Evolutionary conservation across 2,113 vertebrate genomes (phyloP), one percentile per base, ranked within the genome.

Genomic region (Dendropsophus ebraccatus): DNA sequence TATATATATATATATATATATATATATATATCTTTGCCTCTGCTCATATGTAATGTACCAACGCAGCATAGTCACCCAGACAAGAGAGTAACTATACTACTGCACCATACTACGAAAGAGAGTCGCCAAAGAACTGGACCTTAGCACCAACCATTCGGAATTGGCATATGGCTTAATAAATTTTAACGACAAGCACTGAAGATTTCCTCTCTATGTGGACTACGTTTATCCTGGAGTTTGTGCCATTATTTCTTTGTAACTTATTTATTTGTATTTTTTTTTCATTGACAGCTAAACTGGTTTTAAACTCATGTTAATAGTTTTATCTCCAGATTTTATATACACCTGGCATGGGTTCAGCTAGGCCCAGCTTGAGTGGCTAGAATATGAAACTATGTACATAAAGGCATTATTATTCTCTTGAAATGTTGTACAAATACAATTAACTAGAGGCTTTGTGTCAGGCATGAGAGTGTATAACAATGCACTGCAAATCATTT

Each of bases 121-220:
- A 17, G 74, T 41, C 10, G n/a, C 50, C 16, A 28, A 30, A 25
- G 7, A 49, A 65, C 67, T 73, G 65, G 45, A 9, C 52, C 73
- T 30, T 30, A 28, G 32, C 32, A 45, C 54, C 69, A 73, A 21
- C 52, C 35, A 9, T 62, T 37, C 10, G 13, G 58, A 80, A 80
- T 81, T 37, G 13, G 35, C 30, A 62, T 37, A 56, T n/a, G 49
- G 52, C n/a, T 81, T 49, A 41, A 41, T 35, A 83, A 12, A 75
- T 75, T 74, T n/a, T 60, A 72, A 85, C 41, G 76, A 67, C 83
- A 78, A 56, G 84, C 76, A 86, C 84, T 86, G 84, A 86, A 86
- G 67, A 73, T 47, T 86, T 86, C 62, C 62, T 72, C n/a, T 70
- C 60, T 56, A 79, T 49, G 75, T 79, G 75, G 58, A 85, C 30